Evolutionary conservation across 2,888 invertebrate species (phyloP), one percentile per base, ranked within the genome.

Genomic region (Euplagia quadripunctaria): DNA sequence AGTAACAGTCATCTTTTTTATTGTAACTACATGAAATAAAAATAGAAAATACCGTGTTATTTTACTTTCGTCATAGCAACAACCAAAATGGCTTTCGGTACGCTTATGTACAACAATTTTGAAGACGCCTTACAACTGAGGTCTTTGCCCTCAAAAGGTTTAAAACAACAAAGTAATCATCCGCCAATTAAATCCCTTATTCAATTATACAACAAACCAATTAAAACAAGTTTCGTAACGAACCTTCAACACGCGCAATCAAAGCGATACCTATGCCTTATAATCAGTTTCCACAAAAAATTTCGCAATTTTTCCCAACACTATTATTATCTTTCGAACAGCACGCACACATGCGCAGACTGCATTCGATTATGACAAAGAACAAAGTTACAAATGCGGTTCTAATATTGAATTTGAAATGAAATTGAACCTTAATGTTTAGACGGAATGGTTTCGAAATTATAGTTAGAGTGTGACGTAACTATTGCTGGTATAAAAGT

Each of bases 291-390:
- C 92, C 90, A 92, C 91, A 91, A 90, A 88, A 87, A 87, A 84
- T 88, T 89, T 90, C 90, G 89, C 88, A 90, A 92, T 80, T 71
- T 92, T 91, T 89, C 93, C 88, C 94, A 93, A 93, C 94, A 89
- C 94, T 94, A 93, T 81, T 86, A 89, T 91, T 91, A 91, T 89
- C 89, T 89, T 87, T 90, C 85, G 79, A 89, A 86, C 90, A 82
- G 85, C 85, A 92, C 92, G 55, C 94, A 91, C 94, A 94, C 93
- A 76, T 66, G 52, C 78, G 65, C 78, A 80, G 78, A 81, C 79
- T 89, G 91, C 91, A 92, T 93, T 91, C 89, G 90, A 92, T 91
- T 91, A 90, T 86, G 89, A 84, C 81, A 71, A 77, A 80, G 70
- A 70, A 81, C 92, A 84, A 90, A 79, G 68, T 85, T 88, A 82